A percentile compares a stretch with the other conserved stretches of the same genome.
Evolutionary conservation across 92 coral and sea anemone species (phyloP).

Genomic region (Bergia puertoricense): DNA sequence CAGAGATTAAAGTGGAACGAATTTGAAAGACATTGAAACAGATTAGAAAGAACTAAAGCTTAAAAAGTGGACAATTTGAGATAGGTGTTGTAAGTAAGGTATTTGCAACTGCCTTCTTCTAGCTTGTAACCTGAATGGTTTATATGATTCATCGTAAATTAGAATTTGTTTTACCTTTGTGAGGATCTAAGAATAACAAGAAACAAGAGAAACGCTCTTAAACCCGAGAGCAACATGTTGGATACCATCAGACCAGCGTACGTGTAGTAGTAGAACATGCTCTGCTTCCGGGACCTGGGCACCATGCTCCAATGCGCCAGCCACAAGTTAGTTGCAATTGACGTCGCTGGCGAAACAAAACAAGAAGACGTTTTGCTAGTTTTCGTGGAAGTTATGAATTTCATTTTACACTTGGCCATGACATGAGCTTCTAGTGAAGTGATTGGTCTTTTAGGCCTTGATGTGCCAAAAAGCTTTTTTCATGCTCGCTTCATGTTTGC

Average conservation of each 20-base stretch:
- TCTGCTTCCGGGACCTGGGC: conserved; percentile 6
- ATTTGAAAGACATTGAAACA: no score
- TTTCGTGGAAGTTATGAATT: no score
- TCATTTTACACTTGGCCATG: neutral
- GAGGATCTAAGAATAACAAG: conserved; percentile 26
- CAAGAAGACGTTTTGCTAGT: neutral
- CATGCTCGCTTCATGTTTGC: no score
- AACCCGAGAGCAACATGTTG: conserved; percentile 21
- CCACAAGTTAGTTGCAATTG: conserved; percentile 37
- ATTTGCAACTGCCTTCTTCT: no score
- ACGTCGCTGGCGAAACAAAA: conserved; percentile 13
- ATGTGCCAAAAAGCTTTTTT: no score
- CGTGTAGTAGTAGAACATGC: conserved; percentile 16
- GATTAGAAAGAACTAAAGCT: no score
- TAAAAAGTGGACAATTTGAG: no score
- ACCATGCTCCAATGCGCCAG: conserved; percentile 30
- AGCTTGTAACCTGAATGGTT: neutral
- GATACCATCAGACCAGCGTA: conserved; percentile 25
- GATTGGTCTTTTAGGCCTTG: no score
- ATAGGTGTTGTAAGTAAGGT: no score
- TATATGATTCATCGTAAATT: neutral
- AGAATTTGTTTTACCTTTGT: conserved; percentile 11
- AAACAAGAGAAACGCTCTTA: conserved; percentile 24
- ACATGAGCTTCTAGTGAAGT: no score
- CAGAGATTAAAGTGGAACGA: no score